phyloP scores from a whole-genome alignment of 1,140 invertebrate genomes.

The Ectropis grisescens region DNA sequence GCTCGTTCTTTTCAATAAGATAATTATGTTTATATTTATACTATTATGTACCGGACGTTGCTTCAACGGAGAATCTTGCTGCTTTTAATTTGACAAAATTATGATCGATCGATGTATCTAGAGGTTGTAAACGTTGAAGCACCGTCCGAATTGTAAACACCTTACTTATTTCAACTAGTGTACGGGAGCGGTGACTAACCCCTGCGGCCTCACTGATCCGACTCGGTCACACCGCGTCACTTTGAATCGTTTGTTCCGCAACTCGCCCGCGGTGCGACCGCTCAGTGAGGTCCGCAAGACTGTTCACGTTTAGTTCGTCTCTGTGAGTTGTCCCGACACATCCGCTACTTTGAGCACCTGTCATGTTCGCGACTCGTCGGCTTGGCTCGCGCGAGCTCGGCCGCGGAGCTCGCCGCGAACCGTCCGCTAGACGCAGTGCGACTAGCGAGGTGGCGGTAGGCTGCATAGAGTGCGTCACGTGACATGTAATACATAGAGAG shows the following conservation, averaged over 20 bases:
- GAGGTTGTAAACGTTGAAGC: not conserved
- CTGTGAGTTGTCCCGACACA: conserved; percentile 13
- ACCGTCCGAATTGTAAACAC: not conserved
- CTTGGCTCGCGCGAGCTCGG: conserved; percentile 40
- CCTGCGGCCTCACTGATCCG: not conserved
- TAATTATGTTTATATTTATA: conserved; percentile 4
- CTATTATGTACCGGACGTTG: conserved; percentile 35
- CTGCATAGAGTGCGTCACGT: conserved; percentile 36
- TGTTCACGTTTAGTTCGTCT: too few species aligned
- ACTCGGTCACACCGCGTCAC: too few species aligned
- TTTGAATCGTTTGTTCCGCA: too few species aligned
- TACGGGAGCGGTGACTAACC: conserved; percentile 1
- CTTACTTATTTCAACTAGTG: not conserved
- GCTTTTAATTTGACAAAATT: not conserved
- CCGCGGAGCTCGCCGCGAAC: too few species aligned
- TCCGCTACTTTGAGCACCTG: conserved; percentile 22
- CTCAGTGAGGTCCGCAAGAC: too few species aligned
- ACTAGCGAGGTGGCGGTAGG: conserved; percentile 40
- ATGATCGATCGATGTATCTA: not conserved
- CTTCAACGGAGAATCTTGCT: conserved; percentile 2
- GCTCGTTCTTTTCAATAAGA: conserved; percentile 20
- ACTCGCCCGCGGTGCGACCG: too few species aligned
- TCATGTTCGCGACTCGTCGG: conserved; percentile 29
- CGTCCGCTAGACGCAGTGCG: conserved; percentile 25
- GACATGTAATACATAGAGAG: conserved; percentile 32